These are phyloP conservation scores for Poecilia picta DNA, from an alignment of 2,797 vertebrate genomes.

Conservation along the genomic window DNA sequence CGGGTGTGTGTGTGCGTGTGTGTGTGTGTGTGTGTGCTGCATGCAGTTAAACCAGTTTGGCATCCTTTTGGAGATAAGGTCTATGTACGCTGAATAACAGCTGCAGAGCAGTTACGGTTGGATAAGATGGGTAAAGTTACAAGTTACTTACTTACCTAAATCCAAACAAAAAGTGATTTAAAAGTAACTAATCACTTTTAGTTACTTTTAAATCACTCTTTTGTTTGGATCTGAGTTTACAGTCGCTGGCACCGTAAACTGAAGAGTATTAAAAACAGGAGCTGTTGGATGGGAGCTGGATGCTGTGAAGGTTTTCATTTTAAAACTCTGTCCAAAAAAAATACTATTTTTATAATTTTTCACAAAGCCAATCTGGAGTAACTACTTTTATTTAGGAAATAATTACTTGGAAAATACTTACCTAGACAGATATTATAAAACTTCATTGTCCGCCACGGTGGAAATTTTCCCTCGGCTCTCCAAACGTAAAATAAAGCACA, in stretches of 20 bases:
- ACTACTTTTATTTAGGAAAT: neutral
- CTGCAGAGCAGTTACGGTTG: neutral
- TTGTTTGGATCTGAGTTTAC: neutral
- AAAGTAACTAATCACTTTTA: neutral
- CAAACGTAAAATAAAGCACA: too few relatives aligned
- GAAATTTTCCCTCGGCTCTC: too few relatives aligned
- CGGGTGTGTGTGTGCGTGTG: neutral
- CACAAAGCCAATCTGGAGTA: neutral
- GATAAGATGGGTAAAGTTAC: neutral
- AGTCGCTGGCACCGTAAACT: neutral
- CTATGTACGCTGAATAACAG: neutral
- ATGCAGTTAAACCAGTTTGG: neutral
- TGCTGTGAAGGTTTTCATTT: neutral
- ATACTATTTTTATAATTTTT: neutral
- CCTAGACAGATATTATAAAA: neutral
- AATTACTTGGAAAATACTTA: neutral
- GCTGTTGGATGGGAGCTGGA: neutral
- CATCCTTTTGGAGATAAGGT: neutral
- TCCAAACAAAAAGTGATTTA: neutral
- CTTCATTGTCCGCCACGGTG: too few relatives aligned
- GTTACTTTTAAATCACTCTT: neutral
- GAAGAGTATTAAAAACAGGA: neutral
- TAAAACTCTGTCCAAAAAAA: neutral
- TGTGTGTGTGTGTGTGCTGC: neutral
- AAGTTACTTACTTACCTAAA: neutral